Percentiles rank a stretch among this genome's conserved stretches.
These are phyloP conservation scores for Hetaerina titia DNA, from an alignment of 2,888 invertebrate species.

Conservation along the genomic window DNA sequence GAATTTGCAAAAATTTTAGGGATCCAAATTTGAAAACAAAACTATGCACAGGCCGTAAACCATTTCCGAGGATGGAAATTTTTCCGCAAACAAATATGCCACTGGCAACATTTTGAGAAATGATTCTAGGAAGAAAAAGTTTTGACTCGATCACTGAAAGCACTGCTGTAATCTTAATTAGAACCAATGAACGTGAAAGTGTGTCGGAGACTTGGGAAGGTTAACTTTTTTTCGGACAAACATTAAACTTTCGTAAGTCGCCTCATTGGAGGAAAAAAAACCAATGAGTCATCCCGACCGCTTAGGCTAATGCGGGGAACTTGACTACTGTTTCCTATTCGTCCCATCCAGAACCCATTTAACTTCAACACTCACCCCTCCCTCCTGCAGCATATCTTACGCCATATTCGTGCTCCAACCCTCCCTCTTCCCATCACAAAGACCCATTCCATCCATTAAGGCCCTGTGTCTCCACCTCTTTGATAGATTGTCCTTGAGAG, in stretches of 20 bases:
- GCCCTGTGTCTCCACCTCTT: constrained; percentile 13
- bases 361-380: background rate
- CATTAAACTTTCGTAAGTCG: background rate
- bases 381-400: background rate
- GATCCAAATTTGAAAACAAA: too few relatives aligned
- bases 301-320: constrained; percentile 10
- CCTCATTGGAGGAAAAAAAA: too few relatives aligned
- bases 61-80: too few relatives aligned
- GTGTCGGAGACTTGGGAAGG: background rate
- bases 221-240: background rate
- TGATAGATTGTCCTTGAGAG: constrained; percentile 36
- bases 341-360: background rate
- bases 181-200: too few relatives aligned
- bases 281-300: background rate
- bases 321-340: background rate
- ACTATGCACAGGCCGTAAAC: too few relatives aligned
- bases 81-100: too few relatives aligned
- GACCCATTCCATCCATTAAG: background rate
- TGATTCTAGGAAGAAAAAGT: background rate
- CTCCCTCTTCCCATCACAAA: background rate
- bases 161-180: background rate
- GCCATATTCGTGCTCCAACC: background rate
- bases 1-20: too few relatives aligned
- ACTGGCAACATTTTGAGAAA: background rate
- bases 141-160: background rate